phyloP scores from a whole-genome alignment of 2,888 invertebrate species.

The Diachrysia chrysitis region DNA sequence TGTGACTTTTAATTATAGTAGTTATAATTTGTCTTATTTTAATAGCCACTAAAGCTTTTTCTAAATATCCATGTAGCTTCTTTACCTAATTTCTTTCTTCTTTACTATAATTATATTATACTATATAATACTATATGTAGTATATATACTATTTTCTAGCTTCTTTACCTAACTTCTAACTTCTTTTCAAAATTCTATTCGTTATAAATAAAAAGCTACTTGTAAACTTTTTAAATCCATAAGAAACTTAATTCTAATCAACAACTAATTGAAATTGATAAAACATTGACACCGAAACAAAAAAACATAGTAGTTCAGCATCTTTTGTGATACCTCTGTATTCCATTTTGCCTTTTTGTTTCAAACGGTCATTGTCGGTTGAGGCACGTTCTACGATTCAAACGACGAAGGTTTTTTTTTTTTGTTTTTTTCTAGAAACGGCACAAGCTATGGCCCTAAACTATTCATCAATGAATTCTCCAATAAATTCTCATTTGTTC shows the following conservation, averaged over 20 bases:
- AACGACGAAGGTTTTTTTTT: no score
- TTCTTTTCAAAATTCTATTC: no score
- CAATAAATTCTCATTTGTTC: slow-evolving; percentile 8
- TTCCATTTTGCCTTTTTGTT: slow-evolving; percentile 2
- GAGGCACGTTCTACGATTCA: slow-evolving; percentile 1
- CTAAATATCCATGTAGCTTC: no score
- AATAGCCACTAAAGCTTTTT: not conserved
- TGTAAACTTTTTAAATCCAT: no score
- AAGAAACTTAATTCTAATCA: not conserved
- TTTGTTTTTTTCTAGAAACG: not conserved
- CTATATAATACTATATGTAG: no score
- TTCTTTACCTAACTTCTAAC: no score
- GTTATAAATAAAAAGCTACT: no score
- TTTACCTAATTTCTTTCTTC: no score
- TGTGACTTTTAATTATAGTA: not conserved
- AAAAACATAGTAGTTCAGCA: not conserved
- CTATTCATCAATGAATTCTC: slow-evolving; percentile 2
- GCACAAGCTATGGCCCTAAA: not conserved
- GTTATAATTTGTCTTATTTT: not conserved
- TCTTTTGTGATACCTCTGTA: not conserved
- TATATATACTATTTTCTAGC: no score
- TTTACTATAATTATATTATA: no score
- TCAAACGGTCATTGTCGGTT: slow-evolving; percentile 3
- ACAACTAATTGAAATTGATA: not conserved
- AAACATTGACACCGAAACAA: not conserved